Base-by-base conservation (phyloP, 1,140 invertebrate species). In the Calliopsis andreniformis region DNA sequence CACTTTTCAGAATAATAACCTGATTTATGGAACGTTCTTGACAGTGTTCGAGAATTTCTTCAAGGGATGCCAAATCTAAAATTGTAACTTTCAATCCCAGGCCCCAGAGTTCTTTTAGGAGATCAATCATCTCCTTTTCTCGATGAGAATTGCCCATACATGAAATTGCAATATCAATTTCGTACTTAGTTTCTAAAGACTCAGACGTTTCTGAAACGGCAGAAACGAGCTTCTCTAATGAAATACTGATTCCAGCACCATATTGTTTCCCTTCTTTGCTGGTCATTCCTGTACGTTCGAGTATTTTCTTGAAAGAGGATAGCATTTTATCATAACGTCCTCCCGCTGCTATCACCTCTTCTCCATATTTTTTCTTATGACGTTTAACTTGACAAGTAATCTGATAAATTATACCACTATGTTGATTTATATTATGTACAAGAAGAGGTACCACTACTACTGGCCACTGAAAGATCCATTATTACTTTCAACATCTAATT, bases 191-290 rank as follows among this genome's bases (percentile, higher is more conserved):
- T 3, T 91, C 83, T 4, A 75, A 70, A 30, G 93, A 89, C 55
- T 92, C 89, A 58, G 91, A 89, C 30, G 85, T 81, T 88, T 93
- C 93, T 72, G 89, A 90, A 32, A 94, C 87, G 18, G 93, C 92
- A 55, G 93, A 92, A 0, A 95, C 93, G 39, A 97, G 88, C 87
- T 95, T 96, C 66, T 95, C 95, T 64, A 97, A 87, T 0, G 95
- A 95, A 53, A 97, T 93, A 45, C 96, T 96, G 16, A 97, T 93
- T 16, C 96, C 97, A 5, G 95, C 95, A 0, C 94, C 96, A 64
- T 92, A 93, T 78, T 95, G 94, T 62, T 88, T 89, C 51, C 92
- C 56, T 84, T 93, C 88, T 81, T 91, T 87, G 76, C 83, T 79
- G 51, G 87, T 25, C 84, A 90, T 81, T 86, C 82, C 82, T 45